Evolutionary conservation across 2,113 vertebrate species (phyloP), one percentile per base, ranked within the genome.

Genomic region (human): DNA sequence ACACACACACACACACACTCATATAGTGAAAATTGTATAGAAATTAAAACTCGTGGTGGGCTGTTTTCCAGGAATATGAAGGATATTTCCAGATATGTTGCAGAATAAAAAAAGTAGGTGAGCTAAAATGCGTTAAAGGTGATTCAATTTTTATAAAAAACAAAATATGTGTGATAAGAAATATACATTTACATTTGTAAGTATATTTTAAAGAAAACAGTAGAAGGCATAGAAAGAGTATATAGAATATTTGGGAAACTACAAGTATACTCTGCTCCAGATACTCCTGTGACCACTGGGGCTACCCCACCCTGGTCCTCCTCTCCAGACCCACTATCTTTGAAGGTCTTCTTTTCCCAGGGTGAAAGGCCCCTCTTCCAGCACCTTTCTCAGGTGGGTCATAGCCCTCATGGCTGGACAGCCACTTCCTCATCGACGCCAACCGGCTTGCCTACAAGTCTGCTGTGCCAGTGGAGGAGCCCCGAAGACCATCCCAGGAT

Each of bases 181-280:
- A 68, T 22, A 55, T 17, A 64, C 1, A 64, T 61, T 70, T 84
- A 52, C 10, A 68, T 59, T 66, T 30, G 17, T 48, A 45, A 87
- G n/a, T 17, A 55, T 23, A 43, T 20, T 66, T 92, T 89, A 23
- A 23, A 80, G 32, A 80, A 92, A 80, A 59, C 50, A 52, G 2
- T 59, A 66, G 55, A 84, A 66, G 6, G 14, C 9, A 59, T 5
- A 61, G 2, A 61, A 5, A 93, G 12, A 59, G 8, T 35, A 35
- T 23, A 30, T 2, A 8, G 7, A 75, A 11, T 32, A 32, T 50
- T 50, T 72, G 89, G 57, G 40, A 87, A 93, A 40, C 7, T 11
- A 61, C 1, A 84, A 43, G 52, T n/a, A 64, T 2, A 0, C 27
- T 78, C 35, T 1, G 0, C 23, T 78, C 35, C 6, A 0, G 14